These are phyloP conservation scores for Malacoctenus gilli DNA, from an alignment of 2,797 vertebrate species.

Conservation along the genomic window DNA sequence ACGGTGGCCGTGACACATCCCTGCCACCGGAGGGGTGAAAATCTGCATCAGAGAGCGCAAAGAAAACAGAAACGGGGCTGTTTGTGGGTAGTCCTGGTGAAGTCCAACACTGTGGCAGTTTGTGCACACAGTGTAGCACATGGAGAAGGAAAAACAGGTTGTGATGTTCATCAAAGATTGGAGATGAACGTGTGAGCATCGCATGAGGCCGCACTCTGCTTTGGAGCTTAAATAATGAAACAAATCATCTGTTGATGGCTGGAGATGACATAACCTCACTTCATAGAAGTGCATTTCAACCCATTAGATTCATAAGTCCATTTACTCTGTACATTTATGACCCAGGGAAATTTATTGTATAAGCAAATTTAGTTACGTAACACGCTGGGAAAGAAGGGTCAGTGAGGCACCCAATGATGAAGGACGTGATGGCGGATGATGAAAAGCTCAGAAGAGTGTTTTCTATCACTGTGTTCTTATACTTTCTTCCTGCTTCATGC, in stretches of 20 bases:
- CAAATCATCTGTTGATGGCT: conserved; percentile 11
- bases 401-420: too few species aligned
- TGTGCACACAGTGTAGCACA: not conserved
- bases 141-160: not conserved
- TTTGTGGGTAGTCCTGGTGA: not conserved
- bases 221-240: conserved; percentile 35
- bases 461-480: too few species aligned
- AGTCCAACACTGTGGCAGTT: not conserved
- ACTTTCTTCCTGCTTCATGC: too few species aligned
- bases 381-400: not conserved
- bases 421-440: too few species aligned
- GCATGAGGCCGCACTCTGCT: conserved; percentile 1
- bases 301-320: not conserved
- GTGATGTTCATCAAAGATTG: conserved; percentile 24
- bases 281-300: conserved; percentile 11
- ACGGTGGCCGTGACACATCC: conserved; percentile 6
- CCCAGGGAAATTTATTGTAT: conserved; percentile 2
- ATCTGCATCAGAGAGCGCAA: not conserved
- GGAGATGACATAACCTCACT: conserved; percentile 4
- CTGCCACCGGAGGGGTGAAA: conserved; percentile 3
- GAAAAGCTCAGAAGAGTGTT: too few species aligned
- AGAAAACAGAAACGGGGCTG: not conserved
- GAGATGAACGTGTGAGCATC: not conserved
- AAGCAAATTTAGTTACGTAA: not conserved
- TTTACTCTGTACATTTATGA: not conserved